These are phyloP conservation scores for Mionectes olivaceus DNA, from an alignment of 2,797 vertebrate genomes.

Conservation along the genomic window DNA sequence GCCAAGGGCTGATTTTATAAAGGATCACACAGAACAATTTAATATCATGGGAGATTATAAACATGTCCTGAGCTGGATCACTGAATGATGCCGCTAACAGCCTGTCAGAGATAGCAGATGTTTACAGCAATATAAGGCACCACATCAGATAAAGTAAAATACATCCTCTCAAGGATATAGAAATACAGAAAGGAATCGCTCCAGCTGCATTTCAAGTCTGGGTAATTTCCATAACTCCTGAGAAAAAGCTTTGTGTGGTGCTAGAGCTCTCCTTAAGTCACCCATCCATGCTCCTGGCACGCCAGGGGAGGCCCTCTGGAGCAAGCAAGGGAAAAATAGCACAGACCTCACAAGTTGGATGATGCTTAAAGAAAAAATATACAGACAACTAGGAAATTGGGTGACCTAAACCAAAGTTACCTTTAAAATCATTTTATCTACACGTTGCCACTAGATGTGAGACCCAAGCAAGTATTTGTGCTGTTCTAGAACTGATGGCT, in stretches of 20 bases:
- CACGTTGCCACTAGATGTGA: neutral
- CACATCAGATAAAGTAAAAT: conserved; percentile 57
- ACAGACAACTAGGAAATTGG: neutral
- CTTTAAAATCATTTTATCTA: neutral
- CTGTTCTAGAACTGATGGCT: neutral
- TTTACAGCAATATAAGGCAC: conserved; percentile 53
- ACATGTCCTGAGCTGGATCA: conserved; percentile 2
- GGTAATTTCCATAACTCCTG: neutral
- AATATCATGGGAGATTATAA: conserved; percentile 32
- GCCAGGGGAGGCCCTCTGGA: neutral
- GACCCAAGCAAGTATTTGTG: neutral
- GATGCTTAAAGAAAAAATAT: neutral
- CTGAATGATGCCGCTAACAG: conserved; percentile 10
- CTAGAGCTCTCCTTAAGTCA: neutral
- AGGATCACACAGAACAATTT: neutral
- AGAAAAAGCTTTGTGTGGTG: neutral
- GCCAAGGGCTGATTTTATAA: neutral
- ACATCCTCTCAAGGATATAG: conserved; percentile 28
- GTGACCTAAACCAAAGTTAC: neutral
- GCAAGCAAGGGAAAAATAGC: neutral
- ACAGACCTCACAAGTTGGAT: neutral
- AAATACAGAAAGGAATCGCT: conserved; percentile 16
- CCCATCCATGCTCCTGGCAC: neutral
- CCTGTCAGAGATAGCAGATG: conserved; percentile 52
- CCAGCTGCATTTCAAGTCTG: neutral